Evolutionary conservation across 1,140 invertebrate species (phyloP), one percentile per base, ranked within the genome.

Genomic region (Meteorus sp.): DNA sequence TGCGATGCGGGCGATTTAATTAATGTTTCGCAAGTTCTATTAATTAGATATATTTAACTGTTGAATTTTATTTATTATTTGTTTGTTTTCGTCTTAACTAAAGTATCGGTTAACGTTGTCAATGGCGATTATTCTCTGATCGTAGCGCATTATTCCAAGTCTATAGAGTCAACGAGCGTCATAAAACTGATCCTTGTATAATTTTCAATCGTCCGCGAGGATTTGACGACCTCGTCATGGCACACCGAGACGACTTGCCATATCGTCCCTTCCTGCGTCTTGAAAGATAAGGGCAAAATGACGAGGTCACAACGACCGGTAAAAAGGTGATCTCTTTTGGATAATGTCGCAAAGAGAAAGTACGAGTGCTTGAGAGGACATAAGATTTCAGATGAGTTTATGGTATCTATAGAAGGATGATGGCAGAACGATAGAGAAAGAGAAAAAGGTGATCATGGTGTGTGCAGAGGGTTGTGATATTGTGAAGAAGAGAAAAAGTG

Each of bases 121-220:
- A n/a, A n/a, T n/a, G n/a, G n/a, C n/a, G n/a, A n/a, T n/a, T n/a
- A n/a, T n/a, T n/a, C n/a, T n/a, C n/a, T 47, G 51, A 52, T 56
- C 51, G 59, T 48, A 20, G 56, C 65, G 64, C 68, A 67, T 65
- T 68, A 74, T 69, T 65, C 60, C 61, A 52, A 17, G 57, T 63
- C 61, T 73, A 70, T 72, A 72, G 69, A 66, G 65, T 64, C 57
- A 43, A n/a, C n/a, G n/a, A 60, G 67, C 68, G 48, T 81, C 77
- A 73, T 81, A 79, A 80, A 78, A 72, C 70, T 76, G 75, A 81
- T 81, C 76, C 75, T 75, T 79, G 79, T 78, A 81, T 79, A 81
- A 81, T 80, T 81, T 80, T 81, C 77, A 80, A 81, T 80, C 75
- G 75, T 62, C 47, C 67, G n/a, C 57, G 67, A 67, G 76, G 73